These are phyloP conservation scores for Cecropterus lyciades DNA, from an alignment of 1,140 invertebrate species.

Conservation along the genomic window DNA sequence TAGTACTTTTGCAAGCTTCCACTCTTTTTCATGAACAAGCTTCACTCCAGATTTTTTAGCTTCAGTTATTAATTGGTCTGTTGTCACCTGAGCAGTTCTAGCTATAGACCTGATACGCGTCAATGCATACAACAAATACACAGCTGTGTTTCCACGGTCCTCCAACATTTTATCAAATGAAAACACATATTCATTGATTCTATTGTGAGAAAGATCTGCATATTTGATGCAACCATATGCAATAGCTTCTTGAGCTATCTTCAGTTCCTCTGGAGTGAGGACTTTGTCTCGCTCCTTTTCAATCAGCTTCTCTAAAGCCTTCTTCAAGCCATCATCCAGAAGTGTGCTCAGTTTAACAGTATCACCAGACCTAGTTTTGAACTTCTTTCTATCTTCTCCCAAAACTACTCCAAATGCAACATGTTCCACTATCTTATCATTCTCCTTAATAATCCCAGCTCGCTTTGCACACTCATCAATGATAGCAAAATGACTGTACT, in stretches of 20 bases:
- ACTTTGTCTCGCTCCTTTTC: slow-evolving; percentile 97
- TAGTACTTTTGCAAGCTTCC: slow-evolving; percentile 96
- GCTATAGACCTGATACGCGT: slow-evolving; percentile 97
- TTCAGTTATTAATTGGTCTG: slow-evolving; percentile 84
- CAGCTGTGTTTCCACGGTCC: slow-evolving; percentile 99
- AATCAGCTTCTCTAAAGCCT: slow-evolving; percentile 93
- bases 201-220: slow-evolving; percentile 97
- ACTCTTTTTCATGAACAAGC: slow-evolving; percentile 96
- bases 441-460: slow-evolving; percentile 88
- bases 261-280: slow-evolving; percentile 93
- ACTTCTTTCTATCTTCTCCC: slow-evolving; percentile 99
- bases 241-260: slow-evolving; percentile 93
- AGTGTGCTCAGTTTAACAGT: slow-evolving; percentile 95
- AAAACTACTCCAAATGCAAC: slow-evolving; percentile 98
- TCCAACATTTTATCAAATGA: slow-evolving; percentile 99
- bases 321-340: slow-evolving; percentile 96
- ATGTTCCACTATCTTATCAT: slow-evolving; percentile 90
- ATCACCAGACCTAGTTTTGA: slow-evolving; percentile 99
- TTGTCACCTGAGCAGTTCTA: slow-evolving; percentile 88
- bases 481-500: slow-evolving; percentile 94
- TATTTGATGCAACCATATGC: slow-evolving; percentile 99
- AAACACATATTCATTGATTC: slow-evolving; percentile 98
- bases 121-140: slow-evolving; percentile 98
- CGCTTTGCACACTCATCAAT: slow-evolving; percentile 89
- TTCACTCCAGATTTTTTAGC: slow-evolving; percentile 85